Percentiles rank a stretch among this genome's conserved stretches.
These are phyloP conservation scores for Sycophila texana DNA, from an alignment of 2,888 invertebrate species.

Conservation along the genomic window DNA sequence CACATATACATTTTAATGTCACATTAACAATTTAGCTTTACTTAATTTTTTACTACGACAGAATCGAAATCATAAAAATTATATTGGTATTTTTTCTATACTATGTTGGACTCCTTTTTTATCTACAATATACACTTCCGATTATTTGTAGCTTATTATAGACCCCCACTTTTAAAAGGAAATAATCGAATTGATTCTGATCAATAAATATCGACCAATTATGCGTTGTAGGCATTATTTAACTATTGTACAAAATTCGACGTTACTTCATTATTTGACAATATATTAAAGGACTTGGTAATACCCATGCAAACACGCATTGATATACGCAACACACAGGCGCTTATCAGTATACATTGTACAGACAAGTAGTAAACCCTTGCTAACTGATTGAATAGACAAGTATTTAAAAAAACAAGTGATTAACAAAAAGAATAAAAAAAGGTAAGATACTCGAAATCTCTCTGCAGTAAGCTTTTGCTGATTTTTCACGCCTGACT, in stretches of 20 bases:
- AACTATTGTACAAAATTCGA: slow-evolving; percentile 51
- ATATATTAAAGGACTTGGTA: slow-evolving; percentile 27
- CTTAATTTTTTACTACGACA: no score
- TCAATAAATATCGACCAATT: background rate
- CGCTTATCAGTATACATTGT: slow-evolving; percentile 25
- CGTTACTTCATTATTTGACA: slow-evolving; percentile 28
- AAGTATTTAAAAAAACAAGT: background rate
- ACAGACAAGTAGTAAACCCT: slow-evolving; percentile 2
- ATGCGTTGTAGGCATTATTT: background rate
- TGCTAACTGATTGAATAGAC: no score
- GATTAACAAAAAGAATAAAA: slow-evolving; percentile 4
- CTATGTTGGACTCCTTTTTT: no score
- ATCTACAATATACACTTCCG: no score
- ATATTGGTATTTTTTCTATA: no score
- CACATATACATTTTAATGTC: no score
- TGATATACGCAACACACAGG: slow-evolving; percentile 34
- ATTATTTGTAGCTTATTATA: no score
- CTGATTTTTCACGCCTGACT: slow-evolving; percentile 15
- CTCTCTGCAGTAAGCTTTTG: slow-evolving; percentile 8
- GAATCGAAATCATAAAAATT: no score
- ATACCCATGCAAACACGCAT: slow-evolving; percentile 51
- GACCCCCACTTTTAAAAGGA: no score
- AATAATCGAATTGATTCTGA: background rate
- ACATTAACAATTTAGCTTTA: no score
- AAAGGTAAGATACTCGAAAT: slow-evolving; percentile 5